phyloP scores from a whole-genome alignment of 2,113 vertebrate species.

The Ailuropoda melanoleuca region DNA sequence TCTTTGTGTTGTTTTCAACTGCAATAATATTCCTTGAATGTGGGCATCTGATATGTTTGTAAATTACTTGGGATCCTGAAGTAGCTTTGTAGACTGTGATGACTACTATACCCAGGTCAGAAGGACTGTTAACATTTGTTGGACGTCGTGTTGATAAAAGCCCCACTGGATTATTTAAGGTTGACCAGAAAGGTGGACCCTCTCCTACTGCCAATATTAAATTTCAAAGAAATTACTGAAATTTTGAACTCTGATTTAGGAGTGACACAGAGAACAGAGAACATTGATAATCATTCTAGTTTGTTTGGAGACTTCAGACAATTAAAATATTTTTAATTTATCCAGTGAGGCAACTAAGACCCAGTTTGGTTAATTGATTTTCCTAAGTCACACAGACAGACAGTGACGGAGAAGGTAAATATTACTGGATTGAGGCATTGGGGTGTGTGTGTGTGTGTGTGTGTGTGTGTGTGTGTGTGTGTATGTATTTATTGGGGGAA shows the following conservation, averaged over 20 bases:
- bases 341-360: not conserved
- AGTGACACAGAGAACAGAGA: not conserved
- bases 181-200: not conserved
- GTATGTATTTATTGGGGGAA: not conserved
- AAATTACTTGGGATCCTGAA: not conserved
- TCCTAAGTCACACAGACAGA: not conserved
- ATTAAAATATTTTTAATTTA: constrained; percentile 21
- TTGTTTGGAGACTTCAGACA: not conserved
- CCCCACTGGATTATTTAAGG: not conserved
- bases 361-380: not conserved
- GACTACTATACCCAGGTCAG: not conserved
- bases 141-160: not conserved
- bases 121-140: not conserved
- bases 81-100: not conserved
- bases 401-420: not conserved
- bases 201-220: not conserved
- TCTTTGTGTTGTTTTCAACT: not conserved
- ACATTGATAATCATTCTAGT: not conserved
- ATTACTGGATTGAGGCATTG: not conserved
- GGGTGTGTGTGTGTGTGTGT: rapidly evolving
- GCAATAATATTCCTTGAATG: not conserved
- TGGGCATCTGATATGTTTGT: not conserved
- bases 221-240: not conserved
- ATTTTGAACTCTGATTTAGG: not conserved
- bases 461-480: not conserved